Evolutionary conservation across 2,797 vertebrate species (phyloP), one percentile per base, ranked within the genome.

Genomic region (Mycteria americana): DNA sequence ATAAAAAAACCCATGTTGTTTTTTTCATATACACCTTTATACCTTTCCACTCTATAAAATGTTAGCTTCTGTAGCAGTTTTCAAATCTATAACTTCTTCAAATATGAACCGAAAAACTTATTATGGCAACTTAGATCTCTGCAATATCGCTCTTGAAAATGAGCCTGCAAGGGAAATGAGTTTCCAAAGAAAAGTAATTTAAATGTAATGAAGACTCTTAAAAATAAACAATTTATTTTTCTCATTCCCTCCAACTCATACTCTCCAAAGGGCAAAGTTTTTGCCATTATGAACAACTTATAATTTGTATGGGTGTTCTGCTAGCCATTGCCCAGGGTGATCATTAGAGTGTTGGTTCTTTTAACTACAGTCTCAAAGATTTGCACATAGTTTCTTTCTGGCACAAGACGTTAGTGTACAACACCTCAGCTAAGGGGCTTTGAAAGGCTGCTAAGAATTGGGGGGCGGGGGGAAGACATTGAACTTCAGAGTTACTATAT

Each of bases 131-230:
- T 80, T 57, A 79, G 48, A 74, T 60, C 28, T 64, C 18, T 72
- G 25, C 13, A 80, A 72, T 84, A 85, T 41, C 67, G 25, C 5
- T 80, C 21, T 80, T 68, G 39, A 93, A 95, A 93, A 83, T 2
- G 0, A 85, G 10, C 33, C 53, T 93, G 45, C 37, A 80, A 46
- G 30, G 23, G 37, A 87, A 85, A 85, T 19, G 1, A 43, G 0
- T 74, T 96, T 88, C 43, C 3, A 23, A 89, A 74, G 63, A 85
- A 94, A 95, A 94, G 85, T n/a, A 65, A 92, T 85, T 79, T 80
- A 51, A 88, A 68, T 37, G 18, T 46, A 91, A 94, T 87, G n/a
- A 93, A 94, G 21, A 56, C 2, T 56, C 22, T 45, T 35, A 4
- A 30, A 86, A 76, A 57, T 46, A 5, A 21, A 2, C 1, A 13